Conservation (phyloP, 2,888 invertebrate genomes). For the Minunthozetes semirufus region DNA sequence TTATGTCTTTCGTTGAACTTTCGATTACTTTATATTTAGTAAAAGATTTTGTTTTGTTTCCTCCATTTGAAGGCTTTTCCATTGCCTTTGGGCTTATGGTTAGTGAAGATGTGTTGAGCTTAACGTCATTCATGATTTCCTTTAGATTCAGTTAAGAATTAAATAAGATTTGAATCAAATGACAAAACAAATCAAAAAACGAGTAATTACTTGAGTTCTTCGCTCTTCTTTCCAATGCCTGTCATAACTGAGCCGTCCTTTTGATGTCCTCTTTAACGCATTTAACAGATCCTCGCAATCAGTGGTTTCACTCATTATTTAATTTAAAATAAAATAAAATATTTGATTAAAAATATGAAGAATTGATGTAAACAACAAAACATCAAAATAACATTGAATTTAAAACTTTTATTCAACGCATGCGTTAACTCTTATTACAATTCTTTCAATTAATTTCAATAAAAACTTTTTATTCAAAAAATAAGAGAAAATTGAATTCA, state of each 20-base stretch:
- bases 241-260: conserved; percentile 41
- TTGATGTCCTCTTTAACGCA: conserved; percentile 39
- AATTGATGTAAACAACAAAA: no score
- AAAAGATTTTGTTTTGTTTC: not conserved
- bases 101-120: conserved; percentile 15
- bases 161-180: not conserved
- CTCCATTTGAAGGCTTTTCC: not conserved
- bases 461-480: no score
- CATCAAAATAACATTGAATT: no score
- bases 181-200: not conserved
- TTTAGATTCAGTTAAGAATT: not conserved
- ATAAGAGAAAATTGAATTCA: no score
- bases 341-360: not conserved
- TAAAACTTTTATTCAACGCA: no score
- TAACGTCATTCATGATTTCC: conserved; percentile 32
- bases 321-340: not conserved
- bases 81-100: conserved; percentile 6
- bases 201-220: conserved; percentile 36
- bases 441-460: no score
- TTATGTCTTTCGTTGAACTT: not conserved
- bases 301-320: not conserved
- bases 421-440: no score
- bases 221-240: conserved; percentile 39
- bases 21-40: conserved; percentile 8
- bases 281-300: conserved; percentile 2